A percentile compares a stretch with the other conserved stretches of the same genome.
These are phyloP conservation scores for Galeopsomyia nigrocyanea DNA, from an alignment of 2,888 invertebrate genomes.

Conservation along the genomic window DNA sequence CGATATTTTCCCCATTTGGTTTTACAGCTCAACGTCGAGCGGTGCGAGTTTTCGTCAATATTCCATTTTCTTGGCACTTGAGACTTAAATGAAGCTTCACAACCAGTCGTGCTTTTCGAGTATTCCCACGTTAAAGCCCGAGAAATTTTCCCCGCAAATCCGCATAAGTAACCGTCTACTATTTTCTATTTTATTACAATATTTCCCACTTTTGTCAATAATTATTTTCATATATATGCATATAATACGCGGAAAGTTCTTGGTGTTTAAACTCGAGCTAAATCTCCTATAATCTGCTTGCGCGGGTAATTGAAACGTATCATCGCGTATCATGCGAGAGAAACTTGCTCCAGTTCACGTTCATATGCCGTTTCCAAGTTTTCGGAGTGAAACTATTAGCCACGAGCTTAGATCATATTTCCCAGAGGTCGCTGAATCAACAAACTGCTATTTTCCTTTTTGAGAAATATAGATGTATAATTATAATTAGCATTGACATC, in stretches of 20 bases:
- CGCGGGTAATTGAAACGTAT: constrained; percentile 23
- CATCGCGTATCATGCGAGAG: not conserved
- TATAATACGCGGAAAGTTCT: too few species aligned
- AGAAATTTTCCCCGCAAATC: too few species aligned
- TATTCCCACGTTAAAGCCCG: constrained; percentile 11
- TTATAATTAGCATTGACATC: too few species aligned
- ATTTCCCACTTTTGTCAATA: too few species aligned
- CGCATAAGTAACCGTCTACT: too few species aligned
- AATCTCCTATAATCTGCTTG: constrained; percentile 16
- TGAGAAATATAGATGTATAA: too few species aligned
- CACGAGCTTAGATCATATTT: too few species aligned
- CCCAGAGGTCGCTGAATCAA: too few species aligned
- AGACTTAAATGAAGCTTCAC: constrained; percentile 28
- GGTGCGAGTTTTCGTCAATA: constrained; percentile 37
- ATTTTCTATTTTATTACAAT: too few species aligned
- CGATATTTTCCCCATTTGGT: too few species aligned
- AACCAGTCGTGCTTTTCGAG: constrained; percentile 39
- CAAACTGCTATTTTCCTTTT: too few species aligned
- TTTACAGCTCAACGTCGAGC: not conserved
- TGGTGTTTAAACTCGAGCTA: constrained; percentile 23
- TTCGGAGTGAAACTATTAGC: constrained; percentile 31
- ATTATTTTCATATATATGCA: too few species aligned
- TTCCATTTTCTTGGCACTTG: constrained; percentile 37
- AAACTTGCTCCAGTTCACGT: constrained; percentile 23
- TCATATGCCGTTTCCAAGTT: constrained; percentile 2